Conservation (phyloP, 2,113 vertebrate genomes). For the Capricornis sumatraensis region DNA sequence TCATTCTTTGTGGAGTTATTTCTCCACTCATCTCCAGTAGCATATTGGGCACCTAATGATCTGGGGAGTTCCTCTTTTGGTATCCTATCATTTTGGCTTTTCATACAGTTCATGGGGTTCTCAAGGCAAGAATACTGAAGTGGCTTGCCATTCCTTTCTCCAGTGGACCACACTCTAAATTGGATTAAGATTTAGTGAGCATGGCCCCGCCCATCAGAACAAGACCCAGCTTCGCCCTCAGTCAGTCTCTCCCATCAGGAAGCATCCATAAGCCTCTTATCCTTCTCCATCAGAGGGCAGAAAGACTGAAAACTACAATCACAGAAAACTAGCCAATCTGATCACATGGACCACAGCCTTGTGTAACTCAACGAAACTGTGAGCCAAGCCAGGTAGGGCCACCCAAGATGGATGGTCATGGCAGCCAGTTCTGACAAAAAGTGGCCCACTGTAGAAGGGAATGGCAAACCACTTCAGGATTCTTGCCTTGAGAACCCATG, state of each 20-base stretch:
- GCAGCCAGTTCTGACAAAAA: neutral
- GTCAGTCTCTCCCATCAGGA: neutral
- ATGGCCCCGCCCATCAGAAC: accelerated
- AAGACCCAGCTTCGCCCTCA: neutral
- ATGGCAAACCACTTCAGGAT: neutral
- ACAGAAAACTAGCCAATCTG: neutral
- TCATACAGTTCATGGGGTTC: no score
- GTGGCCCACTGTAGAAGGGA: neutral
- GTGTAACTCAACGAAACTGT: neutral
- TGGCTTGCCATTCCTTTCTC: no score
- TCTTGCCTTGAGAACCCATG: neutral
- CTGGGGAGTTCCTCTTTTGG: no score
- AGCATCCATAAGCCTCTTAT: neutral
- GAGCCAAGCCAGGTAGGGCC: neutral
- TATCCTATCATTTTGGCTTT: no score
- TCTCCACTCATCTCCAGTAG: no score
- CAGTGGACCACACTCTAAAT: neutral
- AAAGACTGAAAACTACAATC: neutral
- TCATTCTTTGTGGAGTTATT: no score
- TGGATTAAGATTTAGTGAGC: neutral
- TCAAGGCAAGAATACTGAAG: no score
- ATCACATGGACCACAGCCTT: neutral
- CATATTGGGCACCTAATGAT: no score
- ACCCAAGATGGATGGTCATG: neutral
- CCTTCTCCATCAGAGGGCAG: neutral